phyloP scores from a whole-genome alignment of 2,888 invertebrate species.

The Meghimatium bilineatum region DNA sequence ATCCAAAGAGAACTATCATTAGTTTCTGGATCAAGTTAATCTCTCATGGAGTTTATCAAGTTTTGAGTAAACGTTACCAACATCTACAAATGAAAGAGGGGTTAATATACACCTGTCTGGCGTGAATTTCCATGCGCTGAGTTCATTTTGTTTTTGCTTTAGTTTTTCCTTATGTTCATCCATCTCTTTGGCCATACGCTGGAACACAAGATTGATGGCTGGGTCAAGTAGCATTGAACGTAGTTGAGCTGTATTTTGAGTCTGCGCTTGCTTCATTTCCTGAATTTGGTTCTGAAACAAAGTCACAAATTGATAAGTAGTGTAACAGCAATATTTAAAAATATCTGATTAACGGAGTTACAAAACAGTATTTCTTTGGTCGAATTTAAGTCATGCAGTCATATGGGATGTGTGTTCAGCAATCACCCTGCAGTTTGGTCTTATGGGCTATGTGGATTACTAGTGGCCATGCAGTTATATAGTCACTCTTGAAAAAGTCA shows the following conservation, averaged over 20 bases:
- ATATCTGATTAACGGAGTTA: too few relatives aligned
- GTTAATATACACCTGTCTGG: constrained; percentile 87
- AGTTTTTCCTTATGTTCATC: constrained; percentile 91
- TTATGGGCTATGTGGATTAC: too few relatives aligned
- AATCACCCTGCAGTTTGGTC: too few relatives aligned
- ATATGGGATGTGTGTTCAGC: too few relatives aligned
- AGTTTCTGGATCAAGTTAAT: constrained; percentile 30
- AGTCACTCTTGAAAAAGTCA: too few relatives aligned
- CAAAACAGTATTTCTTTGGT: too few relatives aligned
- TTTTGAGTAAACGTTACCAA: constrained; percentile 35
- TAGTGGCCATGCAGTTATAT: too few relatives aligned
- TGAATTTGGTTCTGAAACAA: constrained; percentile 89
- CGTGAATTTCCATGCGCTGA: constrained; percentile 99
- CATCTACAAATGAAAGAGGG: constrained; percentile 44
- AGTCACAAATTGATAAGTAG: neutral
- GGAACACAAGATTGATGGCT: constrained; percentile 94
- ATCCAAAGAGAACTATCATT: constrained; percentile 20
- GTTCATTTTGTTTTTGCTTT: constrained; percentile 97
- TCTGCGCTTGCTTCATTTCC: constrained; percentile 92
- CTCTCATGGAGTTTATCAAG: constrained; percentile 33
- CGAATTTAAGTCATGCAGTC: too few relatives aligned
- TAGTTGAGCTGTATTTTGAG: constrained; percentile 85
- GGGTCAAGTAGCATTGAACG: constrained; percentile 93
- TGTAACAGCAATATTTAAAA: neutral
- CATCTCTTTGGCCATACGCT: constrained; percentile 92